These are phyloP conservation scores for Neolamprologus variostigma DNA, from an alignment of 2,113 vertebrate genomes.

Conservation along the genomic window DNA sequence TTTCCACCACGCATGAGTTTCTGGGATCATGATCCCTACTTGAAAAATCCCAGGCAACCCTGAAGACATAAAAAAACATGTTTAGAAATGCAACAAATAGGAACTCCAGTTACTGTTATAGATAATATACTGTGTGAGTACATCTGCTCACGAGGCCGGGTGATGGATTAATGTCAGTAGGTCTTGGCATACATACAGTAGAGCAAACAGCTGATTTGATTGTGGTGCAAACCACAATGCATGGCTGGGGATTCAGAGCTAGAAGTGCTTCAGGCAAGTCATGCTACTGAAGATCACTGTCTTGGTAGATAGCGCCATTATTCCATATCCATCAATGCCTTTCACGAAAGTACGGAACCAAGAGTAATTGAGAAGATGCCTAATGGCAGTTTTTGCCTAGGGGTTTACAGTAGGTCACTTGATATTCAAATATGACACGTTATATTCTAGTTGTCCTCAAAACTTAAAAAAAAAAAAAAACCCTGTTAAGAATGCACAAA, in stretches of 20 bases:
- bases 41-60: background rate
- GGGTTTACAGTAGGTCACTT: background rate
- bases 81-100: background rate
- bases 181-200: background rate
- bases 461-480: background rate
- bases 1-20: background rate
- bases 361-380: constrained; percentile 29
- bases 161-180: background rate
- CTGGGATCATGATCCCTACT: background rate
- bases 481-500: background rate
- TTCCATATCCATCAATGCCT: constrained; percentile 30
- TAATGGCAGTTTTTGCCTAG: constrained; percentile 26
- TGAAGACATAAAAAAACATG: background rate
- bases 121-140: background rate
- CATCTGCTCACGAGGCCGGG: background rate
- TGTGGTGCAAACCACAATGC: background rate
- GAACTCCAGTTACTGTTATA: background rate
- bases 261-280: constrained; percentile 30
- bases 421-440: background rate
- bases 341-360: constrained; percentile 7
- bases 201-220: constrained; percentile 6
- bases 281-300: background rate
- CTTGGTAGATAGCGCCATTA: constrained; percentile 48
- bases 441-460: background rate
- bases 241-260: background rate